phyloP scores from a whole-genome alignment of 2,888 invertebrate species.

The Cerceris rybyensis region DNA sequence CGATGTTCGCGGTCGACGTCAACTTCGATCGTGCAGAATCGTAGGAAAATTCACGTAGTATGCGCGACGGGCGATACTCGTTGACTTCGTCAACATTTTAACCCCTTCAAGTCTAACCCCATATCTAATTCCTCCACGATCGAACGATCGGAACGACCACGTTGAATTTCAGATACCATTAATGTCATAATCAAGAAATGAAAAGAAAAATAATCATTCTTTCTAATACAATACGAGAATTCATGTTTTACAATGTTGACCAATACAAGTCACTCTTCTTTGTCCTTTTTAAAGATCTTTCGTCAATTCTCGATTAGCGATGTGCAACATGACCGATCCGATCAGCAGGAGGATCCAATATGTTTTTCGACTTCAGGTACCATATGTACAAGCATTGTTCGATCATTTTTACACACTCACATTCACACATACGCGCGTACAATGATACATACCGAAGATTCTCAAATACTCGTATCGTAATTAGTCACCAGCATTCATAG shows the following conservation, averaged over 20 bases:
- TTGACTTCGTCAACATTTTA: constrained; percentile 33
- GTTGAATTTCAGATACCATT: background rate
- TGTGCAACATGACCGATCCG: constrained; percentile 35
- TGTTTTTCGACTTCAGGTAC: constrained; percentile 67
- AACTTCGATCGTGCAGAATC: constrained; percentile 65
- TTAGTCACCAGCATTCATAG: constrained; percentile 21
- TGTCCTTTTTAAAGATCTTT: background rate
- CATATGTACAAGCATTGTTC: constrained; percentile 63
- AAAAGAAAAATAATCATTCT: background rate
- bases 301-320: background rate
- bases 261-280: background rate
- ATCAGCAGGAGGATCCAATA: constrained; percentile 52
- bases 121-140: constrained; percentile 45
- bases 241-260: background rate
- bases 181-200: background rate
- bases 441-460: constrained; percentile 3
- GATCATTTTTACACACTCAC: constrained; percentile 14
- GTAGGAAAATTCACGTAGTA: constrained; percentile 55
- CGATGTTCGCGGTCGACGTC: constrained; percentile 40
- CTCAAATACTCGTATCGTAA: constrained; percentile 30
- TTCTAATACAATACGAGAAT: too few species aligned
- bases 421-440: constrained; percentile 9
- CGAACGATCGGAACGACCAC: constrained; percentile 23
- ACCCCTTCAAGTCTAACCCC: constrained; percentile 43
- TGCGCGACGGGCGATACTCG: constrained; percentile 27